A percentile compares a stretch with the other conserved stretches of the same genome.
These are phyloP conservation scores for Myiotriccus ornatus DNA, from an alignment of 2,797 vertebrate genomes.

Conservation along the genomic window DNA sequence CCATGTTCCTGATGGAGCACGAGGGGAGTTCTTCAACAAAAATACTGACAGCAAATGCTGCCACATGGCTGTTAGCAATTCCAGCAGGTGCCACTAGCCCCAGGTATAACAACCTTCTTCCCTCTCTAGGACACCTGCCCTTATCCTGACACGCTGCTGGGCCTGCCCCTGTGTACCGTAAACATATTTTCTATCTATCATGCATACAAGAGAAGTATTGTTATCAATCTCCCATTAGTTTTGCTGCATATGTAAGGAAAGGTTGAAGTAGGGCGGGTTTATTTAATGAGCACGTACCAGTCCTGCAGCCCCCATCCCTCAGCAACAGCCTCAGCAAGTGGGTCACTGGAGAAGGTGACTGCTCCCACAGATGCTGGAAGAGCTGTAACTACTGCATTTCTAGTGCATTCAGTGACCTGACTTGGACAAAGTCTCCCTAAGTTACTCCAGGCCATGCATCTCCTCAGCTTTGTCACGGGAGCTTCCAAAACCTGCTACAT, in stretches of 20 bases:
- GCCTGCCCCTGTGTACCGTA: background rate
- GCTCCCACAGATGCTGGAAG: background rate
- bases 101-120: background rate
- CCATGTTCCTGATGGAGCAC: background rate
- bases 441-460: background rate
- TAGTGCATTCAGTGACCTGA: background rate
- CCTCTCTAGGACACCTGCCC: background rate
- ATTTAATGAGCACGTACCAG: background rate
- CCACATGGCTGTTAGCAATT: background rate
- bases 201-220: background rate
- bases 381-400: background rate
- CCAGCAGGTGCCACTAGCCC: background rate
- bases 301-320: background rate
- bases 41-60: background rate
- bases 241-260: background rate
- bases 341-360: background rate
- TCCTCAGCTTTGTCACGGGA: background rate
- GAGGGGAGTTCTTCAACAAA: background rate
- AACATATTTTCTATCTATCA: background rate
- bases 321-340: background rate
- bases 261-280: background rate
- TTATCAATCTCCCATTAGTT: background rate
- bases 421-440: background rate
- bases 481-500: rapidly evolving
- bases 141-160: background rate